Evolutionary conservation across 1,140 invertebrate genomes (phyloP).

Genomic region (Latrodectus geometricus): DNA sequence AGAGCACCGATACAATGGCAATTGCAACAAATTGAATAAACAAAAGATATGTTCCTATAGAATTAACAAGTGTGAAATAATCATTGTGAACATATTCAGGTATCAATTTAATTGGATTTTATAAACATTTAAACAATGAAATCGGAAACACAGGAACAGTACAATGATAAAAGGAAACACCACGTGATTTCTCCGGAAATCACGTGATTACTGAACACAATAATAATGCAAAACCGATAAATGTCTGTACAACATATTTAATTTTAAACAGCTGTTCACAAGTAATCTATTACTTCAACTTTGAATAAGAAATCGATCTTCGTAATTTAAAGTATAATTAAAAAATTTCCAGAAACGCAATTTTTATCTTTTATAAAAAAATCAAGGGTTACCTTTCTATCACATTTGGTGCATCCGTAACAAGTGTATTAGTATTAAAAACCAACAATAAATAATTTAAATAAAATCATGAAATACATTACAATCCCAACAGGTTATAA

Average conservation of each 20-base stretch:
- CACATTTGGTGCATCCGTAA: conserved; percentile 23
- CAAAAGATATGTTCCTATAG: too few relatives aligned
- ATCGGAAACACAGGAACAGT: not conserved
- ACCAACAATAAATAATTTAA: not conserved
- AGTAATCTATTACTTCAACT: not conserved
- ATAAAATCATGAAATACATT: not conserved
- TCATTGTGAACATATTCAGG: not conserved
- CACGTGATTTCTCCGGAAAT: not conserved
- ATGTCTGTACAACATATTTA: conserved; percentile 29
- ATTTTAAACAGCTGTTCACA: conserved; percentile 8
- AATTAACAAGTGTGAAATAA: not conserved
- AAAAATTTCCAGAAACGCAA: not conserved
- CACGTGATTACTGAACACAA: conserved; percentile 36
- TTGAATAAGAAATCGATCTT: not conserved
- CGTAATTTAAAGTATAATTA: not conserved
- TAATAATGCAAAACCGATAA: conserved; percentile 14
- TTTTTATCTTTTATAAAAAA: not conserved
- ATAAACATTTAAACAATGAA: not conserved
- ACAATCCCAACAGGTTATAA: not conserved
- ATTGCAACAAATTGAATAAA: too few relatives aligned
- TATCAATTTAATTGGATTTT: not conserved
- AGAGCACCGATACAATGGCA: too few relatives aligned
- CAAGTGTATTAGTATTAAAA: conserved; percentile 13
- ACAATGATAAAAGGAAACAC: not conserved
- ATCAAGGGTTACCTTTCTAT: not conserved